Conservation (phyloP, 64 coral and sea anemone species). For the Astreopora myriophthalma region DNA sequence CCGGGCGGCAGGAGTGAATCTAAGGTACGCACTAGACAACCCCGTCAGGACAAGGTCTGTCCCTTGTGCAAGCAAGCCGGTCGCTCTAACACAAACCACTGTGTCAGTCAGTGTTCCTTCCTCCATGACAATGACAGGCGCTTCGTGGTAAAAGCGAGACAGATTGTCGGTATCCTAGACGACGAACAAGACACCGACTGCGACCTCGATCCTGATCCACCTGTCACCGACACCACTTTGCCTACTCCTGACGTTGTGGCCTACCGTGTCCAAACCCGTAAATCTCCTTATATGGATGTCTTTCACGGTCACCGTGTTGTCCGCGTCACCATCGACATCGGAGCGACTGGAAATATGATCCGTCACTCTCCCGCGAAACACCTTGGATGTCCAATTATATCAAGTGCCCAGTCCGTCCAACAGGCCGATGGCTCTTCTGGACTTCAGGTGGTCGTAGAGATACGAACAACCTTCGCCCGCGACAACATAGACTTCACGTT, state of each 20-base stretch:
- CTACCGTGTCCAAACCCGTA: conserved; percentile 23
- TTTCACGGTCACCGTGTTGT: conserved; percentile 21
- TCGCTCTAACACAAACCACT: conserved; percentile 24
- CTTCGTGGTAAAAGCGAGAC: conserved; percentile 55
- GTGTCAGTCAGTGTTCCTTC: conserved; percentile 51
- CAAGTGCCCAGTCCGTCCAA: conserved; percentile 33
- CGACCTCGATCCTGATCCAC: background rate
- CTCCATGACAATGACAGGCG: conserved; percentile 9
- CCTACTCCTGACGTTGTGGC: background rate
- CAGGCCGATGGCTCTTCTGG: conserved; percentile 48
- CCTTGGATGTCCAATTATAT: conserved; percentile 8
- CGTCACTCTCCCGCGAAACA: background rate
- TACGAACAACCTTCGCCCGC: background rate
- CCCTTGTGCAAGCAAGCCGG: conserved; percentile 30
- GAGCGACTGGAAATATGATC: conserved; percentile 47
- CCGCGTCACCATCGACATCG: conserved; percentile 49
- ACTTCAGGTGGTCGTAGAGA: conserved; percentile 10
- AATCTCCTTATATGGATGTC: conserved; percentile 56
- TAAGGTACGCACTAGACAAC: background rate
- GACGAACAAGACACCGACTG: background rate
- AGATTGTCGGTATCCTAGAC: conserved; percentile 47
- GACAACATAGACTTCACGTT: background rate
- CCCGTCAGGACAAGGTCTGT: background rate
- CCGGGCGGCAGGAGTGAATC: background rate
- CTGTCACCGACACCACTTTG: background rate